Percentiles rank a stretch among this genome's conserved stretches.
Evolutionary conservation across 2,797 vertebrate species (phyloP).

Genomic region (Nasua narica): DNA sequence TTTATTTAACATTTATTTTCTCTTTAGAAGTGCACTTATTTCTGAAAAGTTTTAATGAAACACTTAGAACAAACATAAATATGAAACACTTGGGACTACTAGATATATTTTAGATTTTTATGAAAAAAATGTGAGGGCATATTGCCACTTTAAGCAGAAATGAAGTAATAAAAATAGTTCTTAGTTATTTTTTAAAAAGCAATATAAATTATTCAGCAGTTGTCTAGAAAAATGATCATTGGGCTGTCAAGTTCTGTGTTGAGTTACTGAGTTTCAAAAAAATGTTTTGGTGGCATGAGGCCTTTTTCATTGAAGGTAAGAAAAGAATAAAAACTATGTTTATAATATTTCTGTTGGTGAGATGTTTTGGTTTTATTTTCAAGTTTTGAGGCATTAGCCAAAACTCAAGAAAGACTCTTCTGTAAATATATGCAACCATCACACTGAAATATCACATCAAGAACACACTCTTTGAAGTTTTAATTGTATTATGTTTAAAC

Average conservation of each 20-base stretch:
- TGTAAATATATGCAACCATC: not conserved
- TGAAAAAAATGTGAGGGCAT: conserved; percentile 52
- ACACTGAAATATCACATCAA: not conserved
- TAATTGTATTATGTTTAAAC: not conserved
- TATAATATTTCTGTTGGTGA: conserved; percentile 53
- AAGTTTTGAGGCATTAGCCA: conserved; percentile 23
- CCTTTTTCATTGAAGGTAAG: conserved; percentile 56
- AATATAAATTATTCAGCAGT: conserved; percentile 56
- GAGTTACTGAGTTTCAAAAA: conserved; percentile 44
- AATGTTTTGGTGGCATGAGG: conserved; percentile 46
- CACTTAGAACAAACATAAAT: conserved; percentile 61
- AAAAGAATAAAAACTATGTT: conserved; percentile 71
- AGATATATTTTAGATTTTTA: conserved; percentile 74
- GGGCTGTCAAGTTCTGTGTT: conserved; percentile 28
- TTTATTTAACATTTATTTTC: conserved; percentile 65
- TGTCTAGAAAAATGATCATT: conserved; percentile 55
- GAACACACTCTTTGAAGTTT: not conserved
- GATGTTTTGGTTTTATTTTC: conserved; percentile 43
- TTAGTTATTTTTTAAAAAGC: conserved; percentile 63
- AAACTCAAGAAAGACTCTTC: conserved; percentile 18
- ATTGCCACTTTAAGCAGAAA: conserved; percentile 57
- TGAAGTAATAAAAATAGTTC: conserved; percentile 58
- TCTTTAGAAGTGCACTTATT: conserved; percentile 75
- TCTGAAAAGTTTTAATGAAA: conserved; percentile 65
- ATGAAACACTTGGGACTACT: conserved; percentile 50